Percentiles rank a stretch among this genome's conserved stretches.
Evolutionary conservation across 2,888 invertebrate species (phyloP).

Genomic region (Peribatodes rhomboidaria): DNA sequence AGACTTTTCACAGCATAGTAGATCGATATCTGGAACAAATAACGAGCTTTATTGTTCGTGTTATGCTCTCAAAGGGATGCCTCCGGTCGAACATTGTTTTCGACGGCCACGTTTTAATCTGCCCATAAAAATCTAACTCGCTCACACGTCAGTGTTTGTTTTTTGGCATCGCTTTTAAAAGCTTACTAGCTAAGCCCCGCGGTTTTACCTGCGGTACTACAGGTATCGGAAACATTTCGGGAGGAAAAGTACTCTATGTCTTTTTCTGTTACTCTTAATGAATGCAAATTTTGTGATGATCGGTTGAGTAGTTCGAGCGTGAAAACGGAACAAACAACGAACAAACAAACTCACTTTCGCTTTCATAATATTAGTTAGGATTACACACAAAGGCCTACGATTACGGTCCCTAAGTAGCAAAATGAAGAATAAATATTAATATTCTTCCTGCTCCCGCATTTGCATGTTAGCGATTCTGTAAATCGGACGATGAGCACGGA

Average conservation of each 20-base stretch:
- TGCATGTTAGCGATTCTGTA: conserved; percentile 43
- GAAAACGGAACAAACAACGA: no score
- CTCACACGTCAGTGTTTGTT: conserved; percentile 35
- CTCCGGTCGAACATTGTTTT: conserved; percentile 45
- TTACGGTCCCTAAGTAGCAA: conserved; percentile 47
- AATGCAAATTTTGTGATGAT: no score
- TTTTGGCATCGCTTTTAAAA: conserved; percentile 5
- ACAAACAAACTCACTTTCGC: no score
- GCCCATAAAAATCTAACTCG: conserved; percentile 49
- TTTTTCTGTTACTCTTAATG: no score
- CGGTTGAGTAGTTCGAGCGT: no score
- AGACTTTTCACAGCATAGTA: conserved; percentile 17
- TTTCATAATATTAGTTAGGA: no score
- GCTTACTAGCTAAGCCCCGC: neutral
- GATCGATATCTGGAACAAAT: conserved; percentile 54
- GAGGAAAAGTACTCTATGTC: no score
- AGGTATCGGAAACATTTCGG: no score
- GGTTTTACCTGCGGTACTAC: no score
- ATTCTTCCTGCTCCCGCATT: conserved; percentile 48
- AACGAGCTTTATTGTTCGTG: conserved; percentile 22
- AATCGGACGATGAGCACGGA: conserved; percentile 45
- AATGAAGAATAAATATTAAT: conserved; percentile 54
- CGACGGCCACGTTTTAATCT: conserved; percentile 52
- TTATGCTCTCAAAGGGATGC: conserved; percentile 45
- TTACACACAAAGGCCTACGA: conserved; percentile 41